Base-by-base conservation (phyloP, 2,113 vertebrate genomes). In the Sarotherodon lohbergeri region DNA sequence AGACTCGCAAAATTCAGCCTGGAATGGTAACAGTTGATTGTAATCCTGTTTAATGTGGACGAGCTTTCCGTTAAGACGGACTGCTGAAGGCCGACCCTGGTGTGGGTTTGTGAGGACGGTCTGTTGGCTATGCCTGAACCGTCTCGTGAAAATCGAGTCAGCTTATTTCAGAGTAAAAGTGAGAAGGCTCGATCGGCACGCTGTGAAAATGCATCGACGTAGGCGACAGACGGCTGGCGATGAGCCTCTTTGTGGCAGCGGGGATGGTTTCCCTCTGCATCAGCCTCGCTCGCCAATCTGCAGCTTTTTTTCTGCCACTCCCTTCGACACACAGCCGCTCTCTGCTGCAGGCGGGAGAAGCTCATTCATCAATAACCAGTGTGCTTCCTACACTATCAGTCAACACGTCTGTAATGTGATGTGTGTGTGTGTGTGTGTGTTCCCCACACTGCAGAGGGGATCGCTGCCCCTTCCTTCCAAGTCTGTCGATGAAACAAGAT, bases 401-500 rank as follows among this genome's bases (percentile, higher is more conserved):
- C 82, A 66, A 43, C 83, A 89, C 90, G 94, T 76, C 55, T 84
- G 85, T 83, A 39, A 56, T n/a, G 22, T 7, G 56, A 39, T 71
- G 61, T 71, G 34, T 83, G 22, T 56, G 43, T 84, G 43, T 84
- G 63, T 79, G 86, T 85, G 82, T 83, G 80, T 52, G 66, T 81
- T 86, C 29, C 29, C 87, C 81, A 50, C 89, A 88, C 88, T 93
- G 92, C 91, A 88, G 90, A 93, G 81, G 85, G 71, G 84, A 82
- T 86, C 92, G 11, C 83, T 32, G 66, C 48, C 48, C 68, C 43
- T 52, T 87, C 61, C 43, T 76, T 66, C 92, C 95, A 96, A 78
- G 95, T 95, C 94, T 89, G 95, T 95, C 85, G 93, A 93, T 96
- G 96, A 96, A 96, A 95, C 93, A 94, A 94, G 92, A 95, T 92